Conservation (phyloP, 2,888 invertebrate genomes). For the Cataglyphis albicans region DNA sequence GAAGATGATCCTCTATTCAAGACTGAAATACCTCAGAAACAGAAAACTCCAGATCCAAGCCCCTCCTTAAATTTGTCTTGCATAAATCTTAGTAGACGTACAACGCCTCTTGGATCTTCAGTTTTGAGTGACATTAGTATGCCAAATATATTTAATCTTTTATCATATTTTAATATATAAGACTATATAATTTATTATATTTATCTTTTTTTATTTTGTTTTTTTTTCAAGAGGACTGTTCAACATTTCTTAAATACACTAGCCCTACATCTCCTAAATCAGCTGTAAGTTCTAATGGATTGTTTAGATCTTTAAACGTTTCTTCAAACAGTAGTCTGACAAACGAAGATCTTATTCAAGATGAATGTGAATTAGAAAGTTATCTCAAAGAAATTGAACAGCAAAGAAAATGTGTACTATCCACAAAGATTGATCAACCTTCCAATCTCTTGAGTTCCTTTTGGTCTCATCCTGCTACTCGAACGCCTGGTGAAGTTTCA, state of each 20-base stretch:
- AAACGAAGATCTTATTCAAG: conserved; percentile 82
- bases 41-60: conserved; percentile 71
- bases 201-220: conserved; percentile 3
- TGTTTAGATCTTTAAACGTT: conserved; percentile 78
- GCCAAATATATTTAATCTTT: neutral
- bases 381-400: conserved; percentile 81
- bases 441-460: conserved; percentile 87
- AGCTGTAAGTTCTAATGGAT: conserved; percentile 76
- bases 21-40: conserved; percentile 66
- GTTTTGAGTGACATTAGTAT: conserved; percentile 80
- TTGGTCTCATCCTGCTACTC: conserved; percentile 87
- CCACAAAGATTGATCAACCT: conserved; percentile 84
- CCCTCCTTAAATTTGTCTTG: conserved; percentile 79
- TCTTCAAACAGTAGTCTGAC: conserved; percentile 80
- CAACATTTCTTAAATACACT: conserved; percentile 78
- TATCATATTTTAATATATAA: neutral
- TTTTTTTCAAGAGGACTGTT: conserved; percentile 77
- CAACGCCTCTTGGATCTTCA: conserved; percentile 77
- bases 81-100: conserved; percentile 80
- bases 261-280: conserved; percentile 76
- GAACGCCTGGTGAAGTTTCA: conserved; percentile 86
- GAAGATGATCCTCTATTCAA: conserved; percentile 84
- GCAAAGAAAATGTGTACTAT: conserved; percentile 79
- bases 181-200: conserved; percentile 1
- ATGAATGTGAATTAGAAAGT: conserved; percentile 79